phyloP scores from a whole-genome alignment of 2,888 invertebrate genomes.

The Cephus sareptanus region DNA sequence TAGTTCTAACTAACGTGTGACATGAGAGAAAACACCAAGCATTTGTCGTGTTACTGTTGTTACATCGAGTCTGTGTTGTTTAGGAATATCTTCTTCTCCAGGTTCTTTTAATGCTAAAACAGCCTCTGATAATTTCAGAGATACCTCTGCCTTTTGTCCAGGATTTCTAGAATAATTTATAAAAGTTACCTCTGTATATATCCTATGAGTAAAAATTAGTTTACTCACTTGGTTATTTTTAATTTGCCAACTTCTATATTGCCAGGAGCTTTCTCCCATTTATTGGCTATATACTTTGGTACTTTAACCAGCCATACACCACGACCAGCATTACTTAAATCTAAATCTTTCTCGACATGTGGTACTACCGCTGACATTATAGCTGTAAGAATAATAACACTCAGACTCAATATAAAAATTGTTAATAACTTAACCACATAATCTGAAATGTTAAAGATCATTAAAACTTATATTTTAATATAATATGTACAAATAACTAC shows the following conservation, averaged over 20 bases:
- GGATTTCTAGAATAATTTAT: constrained; percentile 66
- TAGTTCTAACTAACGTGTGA: constrained; percentile 72
- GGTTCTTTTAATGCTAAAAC: constrained; percentile 82
- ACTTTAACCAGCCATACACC: constrained; percentile 98
- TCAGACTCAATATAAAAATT: not conserved
- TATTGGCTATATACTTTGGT: constrained; percentile 94
- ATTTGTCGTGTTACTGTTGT: constrained; percentile 92
- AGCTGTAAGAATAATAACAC: constrained; percentile 1
- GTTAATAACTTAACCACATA: not conserved
- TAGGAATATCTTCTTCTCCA: constrained; percentile 85
- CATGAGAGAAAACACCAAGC: constrained; percentile 91
- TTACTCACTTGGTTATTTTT: constrained; percentile 79
- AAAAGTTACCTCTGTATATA: constrained; percentile 3
- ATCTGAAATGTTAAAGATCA: not conserved
- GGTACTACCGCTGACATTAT: constrained; percentile 62
- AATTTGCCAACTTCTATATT: constrained; percentile 94
- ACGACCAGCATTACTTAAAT: constrained; percentile 87
- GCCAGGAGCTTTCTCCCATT: constrained; percentile 94
- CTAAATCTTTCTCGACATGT: constrained; percentile 83
- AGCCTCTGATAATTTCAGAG: constrained; percentile 84
- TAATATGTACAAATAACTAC: not conserved
- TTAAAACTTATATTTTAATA: not conserved
- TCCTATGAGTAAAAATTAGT: constrained; percentile 1
- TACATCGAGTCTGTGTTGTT: constrained; percentile 91
- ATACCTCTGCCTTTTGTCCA: constrained; percentile 88